A percentile compares a stretch with the other conserved stretches of the same genome.
Conservation (phyloP, 2,797 vertebrate species). For the Urophycis tenuis region DNA sequence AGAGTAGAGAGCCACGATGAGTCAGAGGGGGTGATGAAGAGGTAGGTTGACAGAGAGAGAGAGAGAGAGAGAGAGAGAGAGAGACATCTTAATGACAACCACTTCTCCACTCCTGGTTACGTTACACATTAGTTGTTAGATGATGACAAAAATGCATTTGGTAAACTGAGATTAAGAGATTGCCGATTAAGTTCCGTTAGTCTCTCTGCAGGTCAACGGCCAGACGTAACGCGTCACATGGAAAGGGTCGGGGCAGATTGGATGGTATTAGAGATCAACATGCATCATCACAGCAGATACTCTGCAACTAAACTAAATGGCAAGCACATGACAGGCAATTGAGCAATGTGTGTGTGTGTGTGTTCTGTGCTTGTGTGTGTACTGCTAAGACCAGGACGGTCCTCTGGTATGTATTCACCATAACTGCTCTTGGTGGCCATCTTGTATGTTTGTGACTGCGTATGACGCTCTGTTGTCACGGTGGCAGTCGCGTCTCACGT, state of each 20-base stretch:
- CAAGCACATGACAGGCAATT: neutral
- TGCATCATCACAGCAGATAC: neutral
- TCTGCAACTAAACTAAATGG: neutral
- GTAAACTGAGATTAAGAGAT: too few species aligned
- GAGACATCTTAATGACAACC: neutral
- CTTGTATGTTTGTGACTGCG: neutral
- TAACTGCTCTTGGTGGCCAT: neutral
- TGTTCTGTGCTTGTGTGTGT: neutral
- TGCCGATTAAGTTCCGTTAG: neutral
- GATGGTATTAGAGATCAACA: neutral
- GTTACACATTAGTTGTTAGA: neutral
- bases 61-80: neutral
- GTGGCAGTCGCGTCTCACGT: neutral
- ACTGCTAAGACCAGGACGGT: neutral
- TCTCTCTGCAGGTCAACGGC: neutral
- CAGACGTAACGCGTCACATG: neutral
- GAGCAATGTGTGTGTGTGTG: neutral
- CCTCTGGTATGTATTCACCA: neutral
- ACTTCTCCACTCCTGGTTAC: neutral
- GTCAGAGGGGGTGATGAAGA: neutral
- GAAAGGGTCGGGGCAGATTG: neutral
- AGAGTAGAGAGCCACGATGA: neutral
- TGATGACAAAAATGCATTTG: neutral
- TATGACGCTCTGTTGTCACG: neutral
- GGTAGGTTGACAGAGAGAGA: neutral